Evolutionary conservation across 2,888 invertebrate genomes (phyloP), one percentile per base, ranked within the genome.

Genomic region (Caenorhabditis doughertyi): DNA sequence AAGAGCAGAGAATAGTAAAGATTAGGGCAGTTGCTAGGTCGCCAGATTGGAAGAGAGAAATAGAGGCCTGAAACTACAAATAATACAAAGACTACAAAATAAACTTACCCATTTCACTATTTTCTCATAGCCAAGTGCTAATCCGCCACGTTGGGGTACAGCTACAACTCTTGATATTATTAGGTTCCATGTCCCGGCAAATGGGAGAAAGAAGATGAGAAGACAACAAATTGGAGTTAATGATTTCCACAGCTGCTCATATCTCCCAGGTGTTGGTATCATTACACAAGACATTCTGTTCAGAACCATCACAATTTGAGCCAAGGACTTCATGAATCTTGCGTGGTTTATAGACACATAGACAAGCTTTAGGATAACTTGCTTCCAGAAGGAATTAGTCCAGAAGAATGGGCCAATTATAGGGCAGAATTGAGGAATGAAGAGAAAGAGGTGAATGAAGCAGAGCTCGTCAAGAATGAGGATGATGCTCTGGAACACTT

Each of bases 271-370:
- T 1, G 47, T 25, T 16, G 79, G 79, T 16, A 27, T 35, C 23
- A 79, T 8, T 0, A 79, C 67, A 16, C 79, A 79, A 5, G 58
- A 42, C 79, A 79, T 79, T 29, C 79, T 35, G 53, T 79, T 79
- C 29, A 67, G 29, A 2, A 72, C 72, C 60, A 79, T 27, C 7
- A 73, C 58, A n/a, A 67, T 67, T 72, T 79, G 79, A 60, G 72
- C 51, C 9, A 79, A 35, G 0, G 67, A 65, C 53, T 79, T 72
- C 2, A 58, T 32, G 18, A 70, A 55, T 49, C 77, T 13, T 0
- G 44, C 32, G 29, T 62, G 51, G 44, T 55, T 51, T 3, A 18
- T 0, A 11, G 27, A 4, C 11, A 27, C 27, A 27, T 62, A 62
- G 3, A 32, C 7, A 9, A 64, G 18, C 11, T 70, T 62, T 7